Conservation (phyloP, 2,888 invertebrate species). For the Cheilosia variabilis region DNA sequence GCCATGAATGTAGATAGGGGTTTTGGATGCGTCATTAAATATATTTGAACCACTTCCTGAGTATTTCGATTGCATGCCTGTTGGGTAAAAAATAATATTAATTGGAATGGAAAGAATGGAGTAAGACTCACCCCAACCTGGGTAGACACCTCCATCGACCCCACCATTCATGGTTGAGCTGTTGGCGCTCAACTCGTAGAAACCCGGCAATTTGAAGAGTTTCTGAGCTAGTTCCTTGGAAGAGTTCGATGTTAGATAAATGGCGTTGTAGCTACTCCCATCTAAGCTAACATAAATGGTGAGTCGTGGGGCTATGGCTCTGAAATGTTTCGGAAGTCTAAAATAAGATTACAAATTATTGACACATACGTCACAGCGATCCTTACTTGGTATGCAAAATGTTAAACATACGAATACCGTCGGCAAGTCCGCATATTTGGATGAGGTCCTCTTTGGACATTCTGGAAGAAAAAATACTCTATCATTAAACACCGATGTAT, state of each 20-base stretch:
- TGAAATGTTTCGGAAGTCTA: slow-evolving; percentile 79
- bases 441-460: slow-evolving; percentile 96
- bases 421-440: slow-evolving; percentile 96
- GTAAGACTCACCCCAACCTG: slow-evolving; percentile 77
- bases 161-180: slow-evolving; percentile 77
- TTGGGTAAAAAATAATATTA: slow-evolving; percentile 15
- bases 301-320: slow-evolving; percentile 89
- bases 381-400: slow-evolving; percentile 93
- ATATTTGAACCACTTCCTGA: slow-evolving; percentile 83
- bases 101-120: slow-evolving; percentile 71
- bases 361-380: slow-evolving; percentile 16
- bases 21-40: slow-evolving; percentile 84
- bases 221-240: slow-evolving; percentile 88
- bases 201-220: slow-evolving; percentile 86
- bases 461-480: slow-evolving; percentile 80
- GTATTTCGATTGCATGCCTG: slow-evolving; percentile 82
- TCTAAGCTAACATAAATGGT: slow-evolving; percentile 93
- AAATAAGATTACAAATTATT: slow-evolving; percentile 59
- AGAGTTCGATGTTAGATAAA: slow-evolving; percentile 90
- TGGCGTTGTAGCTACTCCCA: slow-evolving; percentile 89
- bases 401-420: slow-evolving; percentile 96
- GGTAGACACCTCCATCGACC: slow-evolving; percentile 76
- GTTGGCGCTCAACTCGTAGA: slow-evolving; percentile 82
- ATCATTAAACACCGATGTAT: too few species aligned
- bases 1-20: slow-evolving; percentile 90